Base-by-base conservation (phyloP, 2,888 invertebrate species). In the Belgica antarctica region DNA sequence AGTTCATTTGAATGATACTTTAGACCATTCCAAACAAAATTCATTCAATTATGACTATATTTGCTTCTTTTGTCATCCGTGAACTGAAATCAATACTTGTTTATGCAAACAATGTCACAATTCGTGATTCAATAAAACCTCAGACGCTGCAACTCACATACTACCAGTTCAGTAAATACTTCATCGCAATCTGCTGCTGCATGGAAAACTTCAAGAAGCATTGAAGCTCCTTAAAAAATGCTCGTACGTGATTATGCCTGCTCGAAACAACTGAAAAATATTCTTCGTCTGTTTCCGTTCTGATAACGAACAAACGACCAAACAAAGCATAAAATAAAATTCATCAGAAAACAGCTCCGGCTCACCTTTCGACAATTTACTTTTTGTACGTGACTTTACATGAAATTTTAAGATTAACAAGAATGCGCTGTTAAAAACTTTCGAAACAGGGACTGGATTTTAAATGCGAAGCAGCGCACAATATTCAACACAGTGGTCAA, bases 311-410 rank as follows among this genome's bases (percentile, higher is more conserved):
- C n/a, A n/a, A 41, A 41, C 41, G 41, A 10, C 12, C 41, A 41
- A 41, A 41, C 41, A 41, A 41, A 41, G n/a, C 41, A 41, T 41
- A n/a, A n/a, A n/a, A n/a, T n/a, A n/a, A n/a, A n/a, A n/a, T 41
- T 31, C 15, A 41, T 15, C 15, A 15, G 41, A 3, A 41, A 12
- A 41, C 3, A 41, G 41, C 41, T 12, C n/a, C 12, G 15, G 41
- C 41, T 41, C 41, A 41, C 41, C 41, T 41, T 41, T 15, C 15
- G 41, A 41, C 41, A 41, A 41, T 41, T 41, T 41, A 41, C n/a
- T 41, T 41, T n/a, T n/a, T 15, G 52, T 52, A 52, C 52, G 52
- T 52, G 52, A 52, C 52, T 52, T 52, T 52, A 52, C 52, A 52
- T 52, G 52, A 52, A 22, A 52, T 19, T 22, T 22, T 4, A 5